These are phyloP conservation scores for Clistopyga incitator DNA, from an alignment of 2,888 invertebrate genomes.

Conservation along the genomic window DNA sequence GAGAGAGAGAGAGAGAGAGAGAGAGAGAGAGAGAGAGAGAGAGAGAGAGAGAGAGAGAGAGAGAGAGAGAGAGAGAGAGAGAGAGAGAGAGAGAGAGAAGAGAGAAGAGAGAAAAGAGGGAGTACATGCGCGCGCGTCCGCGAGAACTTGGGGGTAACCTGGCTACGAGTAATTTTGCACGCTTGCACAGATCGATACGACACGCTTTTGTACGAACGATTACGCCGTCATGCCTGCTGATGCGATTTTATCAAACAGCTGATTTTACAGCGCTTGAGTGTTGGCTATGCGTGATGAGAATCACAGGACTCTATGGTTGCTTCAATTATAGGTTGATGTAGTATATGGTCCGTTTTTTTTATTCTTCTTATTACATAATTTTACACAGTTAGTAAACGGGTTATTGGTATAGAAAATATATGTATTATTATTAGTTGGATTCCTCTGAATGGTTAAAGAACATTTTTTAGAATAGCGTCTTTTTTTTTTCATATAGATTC, in stretches of 20 bases:
- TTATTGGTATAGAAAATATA: neutral
- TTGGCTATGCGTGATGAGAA: conserved; percentile 15
- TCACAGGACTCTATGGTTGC: neutral
- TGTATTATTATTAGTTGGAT: neutral
- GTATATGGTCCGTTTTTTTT: neutral
- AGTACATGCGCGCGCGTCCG: conserved; percentile 24
- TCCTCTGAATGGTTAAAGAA: neutral
- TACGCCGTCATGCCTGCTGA: conserved; percentile 67
- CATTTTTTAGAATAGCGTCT: too few species aligned
- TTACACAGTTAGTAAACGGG: neutral
- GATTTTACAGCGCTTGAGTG: conserved; percentile 60
- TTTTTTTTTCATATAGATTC: too few species aligned
- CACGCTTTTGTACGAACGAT: conserved; percentile 63
- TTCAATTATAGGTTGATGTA: neutral
- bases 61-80: conserved; percentile 1
- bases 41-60: too few species aligned
- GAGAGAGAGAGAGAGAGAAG: conserved; percentile 2
- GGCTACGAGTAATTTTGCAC: conserved; percentile 63
- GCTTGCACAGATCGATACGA: conserved; percentile 63
- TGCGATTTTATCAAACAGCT: conserved; percentile 66
- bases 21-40: too few species aligned
- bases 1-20: too few species aligned
- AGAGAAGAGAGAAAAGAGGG: neutral
- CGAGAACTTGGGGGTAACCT: conserved; percentile 41
- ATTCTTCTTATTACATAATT: neutral